Conservation (phyloP, 1,140 invertebrate species). For the Bombus sibiricus region DNA sequence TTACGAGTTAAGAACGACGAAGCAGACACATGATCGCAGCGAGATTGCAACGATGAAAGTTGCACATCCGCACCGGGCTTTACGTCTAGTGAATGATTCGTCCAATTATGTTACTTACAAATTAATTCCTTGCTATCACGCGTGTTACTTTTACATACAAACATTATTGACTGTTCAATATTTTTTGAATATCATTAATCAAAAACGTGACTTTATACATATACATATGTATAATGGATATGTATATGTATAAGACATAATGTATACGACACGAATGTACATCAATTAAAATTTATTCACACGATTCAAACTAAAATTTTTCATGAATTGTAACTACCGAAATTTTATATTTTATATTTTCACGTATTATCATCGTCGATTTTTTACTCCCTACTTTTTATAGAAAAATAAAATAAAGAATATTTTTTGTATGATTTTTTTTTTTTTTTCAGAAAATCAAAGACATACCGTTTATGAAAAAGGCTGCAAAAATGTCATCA, state of each 20-base stretch:
- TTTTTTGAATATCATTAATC: not conserved
- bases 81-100: too few relatives aligned
- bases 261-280: too few relatives aligned
- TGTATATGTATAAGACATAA: not conserved
- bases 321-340: not conserved
- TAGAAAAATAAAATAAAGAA: too few relatives aligned
- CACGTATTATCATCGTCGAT: too few relatives aligned
- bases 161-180: not conserved
- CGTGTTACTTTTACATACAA: not conserved
- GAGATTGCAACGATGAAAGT: too few relatives aligned
- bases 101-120: not conserved
- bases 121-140: not conserved
- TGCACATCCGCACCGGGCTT: too few relatives aligned
- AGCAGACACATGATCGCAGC: too few relatives aligned
- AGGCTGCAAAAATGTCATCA: slow-evolving; percentile 79
- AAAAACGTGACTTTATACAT: not conserved
- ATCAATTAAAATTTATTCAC: not conserved
- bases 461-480: slow-evolving; percentile 84
- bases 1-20: too few relatives aligned
- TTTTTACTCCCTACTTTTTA: too few relatives aligned
- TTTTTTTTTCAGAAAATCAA: slow-evolving; percentile 87
- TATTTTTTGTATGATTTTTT: not conserved
- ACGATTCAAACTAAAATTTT: not conserved
- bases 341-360: not conserved
- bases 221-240: too few relatives aligned